Evolutionary conservation across 2,113 vertebrate genomes (phyloP).

Genomic region (Indicator maculatus): DNA sequence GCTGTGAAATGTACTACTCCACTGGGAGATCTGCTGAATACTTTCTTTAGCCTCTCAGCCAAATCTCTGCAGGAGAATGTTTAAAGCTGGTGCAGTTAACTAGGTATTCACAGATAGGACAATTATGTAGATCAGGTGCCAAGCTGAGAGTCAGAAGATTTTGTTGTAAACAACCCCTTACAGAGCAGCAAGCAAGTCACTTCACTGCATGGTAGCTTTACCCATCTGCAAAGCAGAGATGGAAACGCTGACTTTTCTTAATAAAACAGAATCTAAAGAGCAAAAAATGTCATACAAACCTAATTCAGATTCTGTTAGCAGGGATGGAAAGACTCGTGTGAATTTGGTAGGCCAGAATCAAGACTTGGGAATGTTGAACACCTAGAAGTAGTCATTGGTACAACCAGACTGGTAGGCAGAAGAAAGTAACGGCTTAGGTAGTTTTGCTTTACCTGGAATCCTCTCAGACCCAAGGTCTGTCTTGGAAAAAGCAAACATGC

Average conservation of each 20-base stretch:
- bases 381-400: not conserved
- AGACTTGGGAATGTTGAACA: not conserved
- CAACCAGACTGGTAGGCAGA: not conserved
- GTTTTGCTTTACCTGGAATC: not conserved
- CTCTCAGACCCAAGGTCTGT: not conserved
- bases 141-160: conserved; percentile 5
- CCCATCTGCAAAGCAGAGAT: not conserved
- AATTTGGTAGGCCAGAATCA: not conserved
- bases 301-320: not conserved
- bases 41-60: not conserved
- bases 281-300: not conserved
- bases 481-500: not conserved
- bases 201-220: not conserved
- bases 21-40: not conserved
- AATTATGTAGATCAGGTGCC: not conserved
- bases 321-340: not conserved
- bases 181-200: not conserved
- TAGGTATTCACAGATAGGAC: not conserved
- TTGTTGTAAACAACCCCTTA: not conserved
- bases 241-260: not conserved
- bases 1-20: not conserved
- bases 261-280: not conserved
- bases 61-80: not conserved
- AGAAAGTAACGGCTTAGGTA: not conserved
- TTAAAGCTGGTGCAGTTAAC: conserved; percentile 12